Evolutionary conservation across 2,797 vertebrate species (phyloP).

Genomic region (Rhinatrema bivittatum): DNA sequence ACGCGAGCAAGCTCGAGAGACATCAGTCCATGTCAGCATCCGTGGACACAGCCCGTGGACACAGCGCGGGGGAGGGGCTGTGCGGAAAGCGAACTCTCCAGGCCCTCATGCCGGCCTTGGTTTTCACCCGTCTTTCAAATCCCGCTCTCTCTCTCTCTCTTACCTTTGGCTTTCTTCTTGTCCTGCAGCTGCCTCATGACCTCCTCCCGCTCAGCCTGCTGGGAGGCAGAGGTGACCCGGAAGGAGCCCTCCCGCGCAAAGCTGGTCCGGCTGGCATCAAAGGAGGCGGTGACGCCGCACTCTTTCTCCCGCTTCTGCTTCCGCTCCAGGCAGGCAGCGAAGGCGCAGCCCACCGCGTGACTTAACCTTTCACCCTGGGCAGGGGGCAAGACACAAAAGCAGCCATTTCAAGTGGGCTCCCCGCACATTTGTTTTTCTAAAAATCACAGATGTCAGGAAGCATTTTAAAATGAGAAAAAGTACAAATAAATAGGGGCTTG

Average conservation of each 20-base stretch:
- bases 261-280: constrained; percentile 81
- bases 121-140: no score
- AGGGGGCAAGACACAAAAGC: not conserved
- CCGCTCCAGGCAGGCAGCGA: constrained; percentile 83
- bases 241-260: constrained; percentile 86
- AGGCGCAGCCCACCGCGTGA: constrained; percentile 86
- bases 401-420: no score
- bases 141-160: no score
- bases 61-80: no score
- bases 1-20: no score
- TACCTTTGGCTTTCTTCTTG: constrained; percentile 82
- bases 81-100: no score
- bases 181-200: constrained; percentile 61
- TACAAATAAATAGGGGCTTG: no score
- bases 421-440: not conserved
- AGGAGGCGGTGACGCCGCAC: constrained; percentile 83
- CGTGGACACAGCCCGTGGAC: no score
- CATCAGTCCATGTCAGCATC: no score
- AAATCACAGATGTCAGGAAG: no score
- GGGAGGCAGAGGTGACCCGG: constrained; percentile 60
- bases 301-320: constrained; percentile 87
- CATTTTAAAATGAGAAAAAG: no score
- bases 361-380: constrained; percentile 80
- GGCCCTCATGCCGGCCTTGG: no score
- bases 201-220: constrained; percentile 63